Base-by-base conservation (phyloP, 1,140 invertebrate species). In the Hypothenemus hampei region DNA sequence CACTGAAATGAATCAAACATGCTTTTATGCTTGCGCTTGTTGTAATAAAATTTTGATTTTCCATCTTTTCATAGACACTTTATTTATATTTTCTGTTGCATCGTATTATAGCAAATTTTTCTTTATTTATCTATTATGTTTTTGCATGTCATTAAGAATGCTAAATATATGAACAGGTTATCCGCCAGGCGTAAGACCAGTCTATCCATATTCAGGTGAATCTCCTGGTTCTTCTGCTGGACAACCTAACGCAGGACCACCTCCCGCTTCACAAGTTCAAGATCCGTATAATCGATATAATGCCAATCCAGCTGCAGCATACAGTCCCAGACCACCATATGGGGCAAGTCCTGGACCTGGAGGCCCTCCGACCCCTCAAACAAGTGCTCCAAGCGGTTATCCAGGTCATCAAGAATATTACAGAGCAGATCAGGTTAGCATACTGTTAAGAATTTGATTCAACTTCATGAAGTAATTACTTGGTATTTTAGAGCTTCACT, bases 321-420 rank as follows among this genome's bases (percentile, higher is more conserved):
- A 70, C 31, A 64, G 62, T 33, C 69, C 69, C 19, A 61, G 68
- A 51, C 69, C 72, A 19, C 52, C 71, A 20, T 67, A 71, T 63
- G 58, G 65, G 62, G 46, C 67, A 64, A 45, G 64, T 60, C 60
- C 61, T 20, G 15, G 69, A 61, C 20, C 56, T 62, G 57, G 48
- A 31, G 55, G 40, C n/a, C 52, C 54, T 6, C 57, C 60, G 8
- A 19, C 53, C 40, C 44, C 60, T 15, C 57, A 59, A 15, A 16
- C 67, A 63, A 58, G 55, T 63, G 60, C 56, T 60, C 70, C 58
- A 26, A 75, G 73, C 18, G 56, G 66, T 21, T 73, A 72, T 69
- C 75, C 78, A 59, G 73, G 75, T 39, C 81, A 82, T 63, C 80
- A 79, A 66, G 82, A 84, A 59, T 84, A 83, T 69, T 84, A 84